Percentiles rank a stretch among this genome's conserved stretches.
Conservation (phyloP, 1,140 invertebrate genomes). For the Papilio aristodemus region DNA sequence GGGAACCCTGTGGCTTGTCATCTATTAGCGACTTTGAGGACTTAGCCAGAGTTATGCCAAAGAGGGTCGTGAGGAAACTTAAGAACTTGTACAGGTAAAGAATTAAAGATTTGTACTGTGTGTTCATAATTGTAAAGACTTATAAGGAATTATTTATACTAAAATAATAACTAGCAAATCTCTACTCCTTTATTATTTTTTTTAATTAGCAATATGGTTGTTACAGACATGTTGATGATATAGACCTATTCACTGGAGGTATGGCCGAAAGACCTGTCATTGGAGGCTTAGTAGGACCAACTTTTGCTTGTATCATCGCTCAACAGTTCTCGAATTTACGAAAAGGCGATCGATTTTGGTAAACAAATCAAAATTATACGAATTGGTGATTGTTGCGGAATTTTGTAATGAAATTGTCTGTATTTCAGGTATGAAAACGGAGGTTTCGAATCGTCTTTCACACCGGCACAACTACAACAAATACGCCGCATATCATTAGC, state of each 20-base stretch:
- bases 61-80: slow-evolving; percentile 83
- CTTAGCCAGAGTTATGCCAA: slow-evolving; percentile 86
- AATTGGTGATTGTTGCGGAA: background rate
- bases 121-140: no score
- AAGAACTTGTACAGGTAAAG: slow-evolving; percentile 82
- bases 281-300: slow-evolving; percentile 95
- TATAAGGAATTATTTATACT: no score
- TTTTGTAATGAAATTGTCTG: slow-evolving; percentile 17
- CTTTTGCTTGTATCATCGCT: slow-evolving; percentile 97
- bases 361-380: slow-evolving; percentile 33
- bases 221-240: slow-evolving; percentile 87
- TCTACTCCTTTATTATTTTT: background rate
- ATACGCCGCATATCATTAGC: slow-evolving; percentile 90
- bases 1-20: slow-evolving; percentile 89
- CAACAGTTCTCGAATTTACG: slow-evolving; percentile 94
- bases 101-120: background rate
- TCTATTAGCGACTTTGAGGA: slow-evolving; percentile 88
- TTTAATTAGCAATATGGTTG: background rate
- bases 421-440: slow-evolving; percentile 87
- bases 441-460: slow-evolving; percentile 87
- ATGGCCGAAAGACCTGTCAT: slow-evolving; percentile 89
- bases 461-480: slow-evolving; percentile 90
- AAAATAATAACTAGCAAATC: no score
- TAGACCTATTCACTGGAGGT: slow-evolving; percentile 95
- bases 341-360: slow-evolving; percentile 96